Percentiles rank a stretch among this genome's conserved stretches.
Conservation (phyloP, 1,140 invertebrate genomes). For the Popillia japonica region DNA sequence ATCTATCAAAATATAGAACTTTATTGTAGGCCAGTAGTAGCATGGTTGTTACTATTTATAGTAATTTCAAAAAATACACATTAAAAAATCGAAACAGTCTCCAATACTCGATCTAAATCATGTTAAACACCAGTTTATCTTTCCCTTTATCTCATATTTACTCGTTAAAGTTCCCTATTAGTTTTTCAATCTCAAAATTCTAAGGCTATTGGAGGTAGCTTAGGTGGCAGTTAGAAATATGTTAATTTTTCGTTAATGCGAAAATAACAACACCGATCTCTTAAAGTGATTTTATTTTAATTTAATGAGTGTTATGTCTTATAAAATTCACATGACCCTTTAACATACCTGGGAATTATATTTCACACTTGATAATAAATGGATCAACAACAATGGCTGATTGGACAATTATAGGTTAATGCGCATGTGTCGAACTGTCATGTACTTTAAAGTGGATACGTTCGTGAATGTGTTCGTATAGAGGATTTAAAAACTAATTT, state of each 20-base stretch:
- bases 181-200: slow-evolving; percentile 47
- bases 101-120: neutral
- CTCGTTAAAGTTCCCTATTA: neutral
- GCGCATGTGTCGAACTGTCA: slow-evolving; percentile 53
- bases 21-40: slow-evolving; percentile 36
- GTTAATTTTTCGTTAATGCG: slow-evolving; percentile 11
- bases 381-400: slow-evolving; percentile 60
- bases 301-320: slow-evolving; percentile 20
- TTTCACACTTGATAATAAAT: slow-evolving; percentile 55
- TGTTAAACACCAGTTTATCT: neutral
- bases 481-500: too few species aligned
- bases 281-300: slow-evolving; percentile 30
- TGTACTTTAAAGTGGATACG: slow-evolving; percentile 34
- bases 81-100: neutral
- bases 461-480: neutral
- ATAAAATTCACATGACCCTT: slow-evolving; percentile 37
- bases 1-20: slow-evolving; percentile 16
- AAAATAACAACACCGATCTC: slow-evolving; percentile 12
- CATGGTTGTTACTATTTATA: slow-evolving; percentile 41
- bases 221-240: slow-evolving; percentile 52
- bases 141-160: slow-evolving; percentile 8
- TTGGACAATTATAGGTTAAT: slow-evolving; percentile 58
- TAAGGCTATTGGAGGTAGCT: slow-evolving; percentile 44
- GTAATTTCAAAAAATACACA: slow-evolving; percentile 34
- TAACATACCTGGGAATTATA: slow-evolving; percentile 55